These are phyloP conservation scores for Holotrichia oblita DNA, from an alignment of 1,140 invertebrate species.

Conservation along the genomic window DNA sequence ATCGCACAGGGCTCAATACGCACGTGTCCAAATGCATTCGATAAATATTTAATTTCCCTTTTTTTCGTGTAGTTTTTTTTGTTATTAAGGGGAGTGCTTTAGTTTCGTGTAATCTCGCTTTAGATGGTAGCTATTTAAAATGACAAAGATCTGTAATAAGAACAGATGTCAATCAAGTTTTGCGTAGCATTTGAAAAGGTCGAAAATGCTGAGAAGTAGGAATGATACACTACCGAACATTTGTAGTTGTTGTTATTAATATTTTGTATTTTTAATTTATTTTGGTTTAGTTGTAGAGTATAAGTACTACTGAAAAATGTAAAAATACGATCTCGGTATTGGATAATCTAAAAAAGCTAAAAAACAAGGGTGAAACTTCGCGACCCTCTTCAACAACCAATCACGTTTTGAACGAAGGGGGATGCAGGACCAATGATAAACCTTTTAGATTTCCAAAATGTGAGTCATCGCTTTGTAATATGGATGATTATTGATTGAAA, in stretches of 20 bases:
- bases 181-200: background rate
- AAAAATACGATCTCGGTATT: background rate
- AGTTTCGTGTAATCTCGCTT: background rate
- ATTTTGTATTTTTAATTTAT: too few relatives aligned
- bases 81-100: background rate
- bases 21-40: constrained; percentile 10
- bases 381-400: background rate
- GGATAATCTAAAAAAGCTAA: constrained; percentile 17
- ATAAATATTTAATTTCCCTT: constrained; percentile 2
- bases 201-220: too few relatives aligned
- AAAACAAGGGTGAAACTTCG: constrained; percentile 5
- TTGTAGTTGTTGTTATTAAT: too few relatives aligned
- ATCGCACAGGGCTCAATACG: background rate
- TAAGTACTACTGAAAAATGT: background rate
- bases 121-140: constrained; percentile 11
- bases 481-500: constrained; percentile 15
- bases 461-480: background rate
- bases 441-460: constrained; percentile 10
- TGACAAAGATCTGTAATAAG: background rate
- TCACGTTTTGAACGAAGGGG: constrained; percentile 17
- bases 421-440: constrained; percentile 11
- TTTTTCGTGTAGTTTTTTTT: background rate
- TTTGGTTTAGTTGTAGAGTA: too few relatives aligned
- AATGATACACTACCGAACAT: too few relatives aligned
- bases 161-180: background rate